Evolutionary conservation across 2,888 invertebrate genomes (phyloP), one percentile per base, ranked within the genome.

Genomic region (Drosophila tripunctata): DNA sequence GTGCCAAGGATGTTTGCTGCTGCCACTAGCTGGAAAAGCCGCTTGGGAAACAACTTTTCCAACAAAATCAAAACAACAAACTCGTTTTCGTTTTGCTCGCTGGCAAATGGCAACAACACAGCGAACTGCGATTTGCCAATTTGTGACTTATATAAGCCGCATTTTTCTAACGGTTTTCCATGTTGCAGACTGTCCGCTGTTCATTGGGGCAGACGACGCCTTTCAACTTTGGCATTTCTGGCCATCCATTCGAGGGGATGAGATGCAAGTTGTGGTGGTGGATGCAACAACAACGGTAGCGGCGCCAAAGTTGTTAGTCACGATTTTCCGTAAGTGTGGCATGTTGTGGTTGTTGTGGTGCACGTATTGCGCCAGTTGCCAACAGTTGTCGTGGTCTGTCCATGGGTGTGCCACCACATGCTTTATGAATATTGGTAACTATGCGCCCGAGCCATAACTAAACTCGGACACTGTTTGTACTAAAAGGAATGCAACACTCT

Each of bases 1-100:
- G 84, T n/a, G 71, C 82, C 83, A 83, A 83, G 83, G 83, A 87
- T 87, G 83, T 85, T 68, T 69, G 81, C 45, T 55, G 56, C 51
- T n/a, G n/a, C n/a, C n/a, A n/a, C n/a, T n/a, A 54, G 66, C 45
- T 78, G 86, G 76, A 79, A 87, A 82, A 87, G 81, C 64, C 35
- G 84, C 52, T 48, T 17, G 17, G 24, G 24, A 44, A 67, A 58
- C 81, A 80, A 80, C 81, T 82, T 82, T 82, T 82, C 87, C 84
- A 72, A 30, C 24, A 55, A 73, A 76, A 66, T 64, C 61, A 68
- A 73, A 81, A 67, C 61, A 63, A 52, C 58, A 73, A 81, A 81
- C 80, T 71, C 50, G 80, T 81, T 81, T 83, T 50, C 61, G 30
- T 79, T 83, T 41, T 27, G 27, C 10, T 10, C 56, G 24, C 44